A percentile compares a stretch with the other conserved stretches of the same genome.
Conservation (phyloP, 2,113 vertebrate species). For the Dascyllus trimaculatus region DNA sequence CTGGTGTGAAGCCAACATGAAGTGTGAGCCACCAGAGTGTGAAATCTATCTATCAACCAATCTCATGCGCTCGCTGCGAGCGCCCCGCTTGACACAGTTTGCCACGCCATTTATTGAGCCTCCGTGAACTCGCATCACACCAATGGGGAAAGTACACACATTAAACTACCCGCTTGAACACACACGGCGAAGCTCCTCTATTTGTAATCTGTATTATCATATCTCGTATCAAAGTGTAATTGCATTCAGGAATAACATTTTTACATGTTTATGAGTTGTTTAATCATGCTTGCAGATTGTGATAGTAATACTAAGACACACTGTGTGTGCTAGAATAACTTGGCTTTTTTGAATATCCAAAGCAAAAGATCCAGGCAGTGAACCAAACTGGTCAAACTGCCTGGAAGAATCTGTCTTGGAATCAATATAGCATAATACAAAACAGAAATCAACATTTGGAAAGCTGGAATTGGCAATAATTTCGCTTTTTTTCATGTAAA, state of each 20-base stretch:
- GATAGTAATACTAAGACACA: background rate
- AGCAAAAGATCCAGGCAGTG: background rate
- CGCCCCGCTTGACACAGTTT: conserved; percentile 53
- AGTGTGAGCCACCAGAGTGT: conserved; percentile 66
- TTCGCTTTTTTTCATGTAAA: background rate
- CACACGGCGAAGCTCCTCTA: conserved; percentile 4
- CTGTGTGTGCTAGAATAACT: background rate
- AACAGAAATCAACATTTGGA: background rate
- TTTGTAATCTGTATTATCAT: background rate
- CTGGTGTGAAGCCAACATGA: conserved; percentile 60
- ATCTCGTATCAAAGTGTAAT: background rate
- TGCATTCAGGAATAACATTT: conserved; percentile 2
- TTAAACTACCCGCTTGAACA: conserved; percentile 14
- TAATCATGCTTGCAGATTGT: conserved; percentile 5
- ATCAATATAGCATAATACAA: background rate
- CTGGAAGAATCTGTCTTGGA: background rate
- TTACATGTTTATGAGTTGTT: conserved; percentile 17
- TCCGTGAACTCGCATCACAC: conserved; percentile 23
- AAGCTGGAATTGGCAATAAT: background rate
- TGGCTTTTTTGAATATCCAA: too few species aligned
- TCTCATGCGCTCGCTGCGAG: conserved; percentile 51
- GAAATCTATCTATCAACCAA: conserved; percentile 76
- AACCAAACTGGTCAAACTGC: background rate
- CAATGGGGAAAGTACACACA: conserved; percentile 32
- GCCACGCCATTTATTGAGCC: conserved; percentile 52